Percentiles rank a stretch among this genome's conserved stretches.
Evolutionary conservation across 2,113 vertebrate species (phyloP).

Genomic region (Ceyx melanurus): DNA sequence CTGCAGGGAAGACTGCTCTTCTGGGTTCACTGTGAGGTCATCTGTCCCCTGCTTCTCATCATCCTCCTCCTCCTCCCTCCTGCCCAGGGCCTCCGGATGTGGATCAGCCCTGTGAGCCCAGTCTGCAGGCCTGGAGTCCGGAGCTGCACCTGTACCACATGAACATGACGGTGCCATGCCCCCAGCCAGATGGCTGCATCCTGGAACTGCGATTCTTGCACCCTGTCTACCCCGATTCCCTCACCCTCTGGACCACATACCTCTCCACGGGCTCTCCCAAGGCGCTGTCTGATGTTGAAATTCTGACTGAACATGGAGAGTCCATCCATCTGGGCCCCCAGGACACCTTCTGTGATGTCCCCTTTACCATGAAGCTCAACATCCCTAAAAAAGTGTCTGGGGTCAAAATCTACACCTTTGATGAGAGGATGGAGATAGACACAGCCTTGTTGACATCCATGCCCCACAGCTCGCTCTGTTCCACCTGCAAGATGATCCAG

Average conservation of each 20-base stretch:
- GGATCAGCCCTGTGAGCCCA: slow-evolving; percentile 92
- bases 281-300: slow-evolving; percentile 81
- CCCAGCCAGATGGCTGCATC: slow-evolving; percentile 86
- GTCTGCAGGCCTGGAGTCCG: slow-evolving; percentile 94
- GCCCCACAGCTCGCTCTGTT: slow-evolving; percentile 82
- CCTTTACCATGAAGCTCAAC: slow-evolving; percentile 86
- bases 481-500: slow-evolving; percentile 79
- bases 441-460: slow-evolving; percentile 86
- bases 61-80: neutral
- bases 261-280: slow-evolving; percentile 80
- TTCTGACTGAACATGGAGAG: slow-evolving; percentile 82
- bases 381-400: slow-evolving; percentile 78
- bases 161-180: slow-evolving; percentile 92
- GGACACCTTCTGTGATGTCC: slow-evolving; percentile 89
- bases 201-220: slow-evolving; percentile 87
- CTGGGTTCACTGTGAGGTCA: neutral
- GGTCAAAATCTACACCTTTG: slow-evolving; percentile 90
- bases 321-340: slow-evolving; percentile 85
- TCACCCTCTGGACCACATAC: slow-evolving; percentile 94
- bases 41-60: neutral
- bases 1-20: neutral
- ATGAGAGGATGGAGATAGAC: slow-evolving; percentile 94
- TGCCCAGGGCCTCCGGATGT: slow-evolving; percentile 90
- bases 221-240: slow-evolving; percentile 80
- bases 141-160: slow-evolving; percentile 91